phyloP scores from a whole-genome alignment of 2,888 invertebrate genomes.

The Epirrhoe alternata region DNA sequence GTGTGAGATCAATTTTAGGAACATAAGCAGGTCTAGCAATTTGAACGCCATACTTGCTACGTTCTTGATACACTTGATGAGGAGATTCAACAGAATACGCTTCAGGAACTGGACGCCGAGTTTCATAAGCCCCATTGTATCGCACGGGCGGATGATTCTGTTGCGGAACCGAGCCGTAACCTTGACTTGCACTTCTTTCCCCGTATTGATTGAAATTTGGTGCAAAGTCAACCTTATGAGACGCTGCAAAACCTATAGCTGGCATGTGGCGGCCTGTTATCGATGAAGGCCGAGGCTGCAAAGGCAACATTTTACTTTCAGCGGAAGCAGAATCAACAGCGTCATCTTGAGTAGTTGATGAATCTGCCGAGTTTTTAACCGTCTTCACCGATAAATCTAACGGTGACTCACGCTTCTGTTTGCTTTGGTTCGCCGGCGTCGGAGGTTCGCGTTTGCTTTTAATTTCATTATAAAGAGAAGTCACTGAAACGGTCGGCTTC shows the following conservation, averaged over 20 bases:
- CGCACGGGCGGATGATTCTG: slow-evolving; percentile 59
- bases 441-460: slow-evolving; percentile 90
- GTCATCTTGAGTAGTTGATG: slow-evolving; percentile 91
- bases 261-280: slow-evolving; percentile 61
- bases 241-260: slow-evolving; percentile 62
- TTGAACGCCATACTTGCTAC: slow-evolving; percentile 63
- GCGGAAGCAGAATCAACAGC: slow-evolving; percentile 75
- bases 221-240: slow-evolving; percentile 92
- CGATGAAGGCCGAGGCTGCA: slow-evolving; percentile 66
- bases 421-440: slow-evolving; percentile 80
- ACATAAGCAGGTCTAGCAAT: slow-evolving; percentile 68
- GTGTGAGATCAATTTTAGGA: slow-evolving; percentile 80
- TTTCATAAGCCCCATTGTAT: slow-evolving; percentile 70
- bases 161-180: slow-evolving; percentile 56
- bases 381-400: slow-evolving; percentile 95
- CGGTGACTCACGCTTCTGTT: slow-evolving; percentile 90
- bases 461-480: slow-evolving; percentile 78
- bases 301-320: slow-evolving; percentile 66
- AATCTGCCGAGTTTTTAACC: slow-evolving; percentile 94
- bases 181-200: slow-evolving; percentile 64
- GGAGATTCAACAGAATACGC: slow-evolving; percentile 70
- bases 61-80: slow-evolving; percentile 66
- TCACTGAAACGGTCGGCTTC: slow-evolving; percentile 81
- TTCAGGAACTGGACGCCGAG: slow-evolving; percentile 62
- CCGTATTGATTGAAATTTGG: slow-evolving; percentile 88